A percentile compares a stretch with the other conserved stretches of the same genome.
Conservation (phyloP, 2,888 invertebrate genomes). For the Thera obeliscata region DNA sequence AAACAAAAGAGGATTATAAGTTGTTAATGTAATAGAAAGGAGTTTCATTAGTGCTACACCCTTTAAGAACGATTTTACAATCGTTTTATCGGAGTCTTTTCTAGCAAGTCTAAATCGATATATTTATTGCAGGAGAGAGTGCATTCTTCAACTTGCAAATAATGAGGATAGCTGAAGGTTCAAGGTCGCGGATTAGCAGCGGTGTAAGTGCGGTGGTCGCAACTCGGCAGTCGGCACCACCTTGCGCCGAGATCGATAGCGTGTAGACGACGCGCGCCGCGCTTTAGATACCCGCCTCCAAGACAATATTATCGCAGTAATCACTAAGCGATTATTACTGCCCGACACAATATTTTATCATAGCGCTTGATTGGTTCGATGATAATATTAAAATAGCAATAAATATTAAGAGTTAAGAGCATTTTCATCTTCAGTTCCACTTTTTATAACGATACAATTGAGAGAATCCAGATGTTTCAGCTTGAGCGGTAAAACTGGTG, state of each 20-base stretch:
- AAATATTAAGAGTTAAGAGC: conserved; percentile 13
- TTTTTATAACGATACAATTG: conserved; percentile 30
- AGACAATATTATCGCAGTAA: conserved; percentile 54
- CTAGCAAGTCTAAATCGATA: neutral
- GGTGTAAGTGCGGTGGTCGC: conserved; percentile 62
- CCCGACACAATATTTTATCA: neutral
- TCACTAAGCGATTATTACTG: conserved; percentile 62
- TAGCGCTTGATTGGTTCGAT: neutral
- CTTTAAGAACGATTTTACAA: no score
- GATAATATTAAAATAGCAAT: neutral
- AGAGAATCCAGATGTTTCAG: conserved; percentile 35
- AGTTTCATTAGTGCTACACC: no score
- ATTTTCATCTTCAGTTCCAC: conserved; percentile 9
- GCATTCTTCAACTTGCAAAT: conserved; percentile 57
- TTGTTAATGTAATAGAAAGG: no score
- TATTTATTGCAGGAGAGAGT: conserved; percentile 32
- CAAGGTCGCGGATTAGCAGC: conserved; percentile 71
- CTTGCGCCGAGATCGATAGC: conserved; percentile 76
- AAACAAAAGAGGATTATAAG: no score
- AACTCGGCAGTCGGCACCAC: conserved; percentile 60
- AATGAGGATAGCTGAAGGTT: conserved; percentile 67
- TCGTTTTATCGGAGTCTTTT: neutral
- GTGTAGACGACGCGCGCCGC: conserved; percentile 73
- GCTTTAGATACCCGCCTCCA: conserved; percentile 52
- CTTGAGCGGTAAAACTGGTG: conserved; percentile 48